These are phyloP conservation scores for Neoscelio sp. DNA, from an alignment of 2,888 invertebrate genomes.

Conservation along the genomic window DNA sequence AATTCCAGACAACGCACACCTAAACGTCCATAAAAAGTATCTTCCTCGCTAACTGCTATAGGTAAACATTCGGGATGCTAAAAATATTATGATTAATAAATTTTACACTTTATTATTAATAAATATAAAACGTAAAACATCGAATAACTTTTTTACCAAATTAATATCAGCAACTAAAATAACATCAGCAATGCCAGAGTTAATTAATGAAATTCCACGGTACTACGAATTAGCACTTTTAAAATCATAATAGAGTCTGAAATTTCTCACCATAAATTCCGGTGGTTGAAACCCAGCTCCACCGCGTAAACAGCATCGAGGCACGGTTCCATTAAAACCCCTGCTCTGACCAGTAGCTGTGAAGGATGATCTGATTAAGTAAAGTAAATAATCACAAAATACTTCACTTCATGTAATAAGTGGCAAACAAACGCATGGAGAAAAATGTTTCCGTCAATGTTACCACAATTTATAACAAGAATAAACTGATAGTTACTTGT, in stretches of 20 bases:
- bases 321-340: slow-evolving; percentile 91
- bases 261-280: slow-evolving; percentile 85
- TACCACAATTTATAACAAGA: slow-evolving; percentile 7
- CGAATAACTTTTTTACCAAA: no score
- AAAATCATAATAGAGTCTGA: not conserved
- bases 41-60: slow-evolving; percentile 89
- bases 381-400: slow-evolving; percentile 26
- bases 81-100: slow-evolving; percentile 6
- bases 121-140: not conserved
- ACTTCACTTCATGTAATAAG: not conserved
- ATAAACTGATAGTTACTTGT: no score
- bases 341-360: slow-evolving; percentile 89
- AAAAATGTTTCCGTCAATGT: not conserved
- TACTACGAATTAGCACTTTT: not conserved
- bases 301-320: slow-evolving; percentile 89
- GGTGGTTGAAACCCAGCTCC: slow-evolving; percentile 86
- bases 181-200: no score
- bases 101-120: not conserved
- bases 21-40: slow-evolving; percentile 89
- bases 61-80: slow-evolving; percentile 94
- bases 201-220: not conserved
- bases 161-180: no score
- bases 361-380: slow-evolving; percentile 35
- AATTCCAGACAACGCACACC: slow-evolving; percentile 93
- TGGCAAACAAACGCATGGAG: not conserved